Percentiles rank a stretch among this genome's conserved stretches.
Evolutionary conservation across 2,888 invertebrate genomes (phyloP).

Genomic region (Pandemis cinnamomeana): DNA sequence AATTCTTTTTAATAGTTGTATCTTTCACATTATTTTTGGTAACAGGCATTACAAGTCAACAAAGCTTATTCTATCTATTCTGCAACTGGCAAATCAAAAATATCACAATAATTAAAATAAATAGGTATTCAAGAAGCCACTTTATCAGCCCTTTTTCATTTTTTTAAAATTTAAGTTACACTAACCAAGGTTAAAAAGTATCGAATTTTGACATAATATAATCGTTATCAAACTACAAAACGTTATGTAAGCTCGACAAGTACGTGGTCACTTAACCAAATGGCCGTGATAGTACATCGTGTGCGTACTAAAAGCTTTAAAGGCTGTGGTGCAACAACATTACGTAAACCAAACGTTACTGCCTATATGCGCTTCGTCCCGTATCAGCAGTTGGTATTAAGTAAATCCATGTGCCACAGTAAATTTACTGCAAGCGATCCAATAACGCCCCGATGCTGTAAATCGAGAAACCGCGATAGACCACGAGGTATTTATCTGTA

Average conservation of each 20-base stretch:
- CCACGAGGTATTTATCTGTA: slow-evolving; percentile 23
- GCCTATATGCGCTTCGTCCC: slow-evolving; percentile 12
- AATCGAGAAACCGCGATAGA: slow-evolving; percentile 15
- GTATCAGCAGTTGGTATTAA: slow-evolving; percentile 17
- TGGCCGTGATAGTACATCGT: background rate
- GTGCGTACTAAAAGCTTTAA: background rate
- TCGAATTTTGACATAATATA: background rate
- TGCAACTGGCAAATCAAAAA: too few species aligned
- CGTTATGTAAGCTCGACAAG: background rate
- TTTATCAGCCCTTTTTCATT: too few species aligned
- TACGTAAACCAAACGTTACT: slow-evolving; percentile 28
- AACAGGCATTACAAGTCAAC: too few species aligned
- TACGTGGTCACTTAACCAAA: background rate
- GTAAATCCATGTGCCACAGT: slow-evolving; percentile 34
- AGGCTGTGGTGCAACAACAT: slow-evolving; percentile 6
- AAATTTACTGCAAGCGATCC: slow-evolving; percentile 38
- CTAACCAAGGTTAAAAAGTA: too few species aligned
- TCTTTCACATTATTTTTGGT: too few species aligned
- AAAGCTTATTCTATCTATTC: too few species aligned
- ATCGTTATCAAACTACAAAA: background rate
- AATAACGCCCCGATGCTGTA: slow-evolving; percentile 33
- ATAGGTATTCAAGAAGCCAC: too few species aligned
- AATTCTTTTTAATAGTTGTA: too few species aligned
- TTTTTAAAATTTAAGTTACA: too few species aligned
- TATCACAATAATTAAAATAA: too few species aligned